These are phyloP conservation scores for Orthosia cruda DNA, from an alignment of 2,888 invertebrate species.

Conservation along the genomic window DNA sequence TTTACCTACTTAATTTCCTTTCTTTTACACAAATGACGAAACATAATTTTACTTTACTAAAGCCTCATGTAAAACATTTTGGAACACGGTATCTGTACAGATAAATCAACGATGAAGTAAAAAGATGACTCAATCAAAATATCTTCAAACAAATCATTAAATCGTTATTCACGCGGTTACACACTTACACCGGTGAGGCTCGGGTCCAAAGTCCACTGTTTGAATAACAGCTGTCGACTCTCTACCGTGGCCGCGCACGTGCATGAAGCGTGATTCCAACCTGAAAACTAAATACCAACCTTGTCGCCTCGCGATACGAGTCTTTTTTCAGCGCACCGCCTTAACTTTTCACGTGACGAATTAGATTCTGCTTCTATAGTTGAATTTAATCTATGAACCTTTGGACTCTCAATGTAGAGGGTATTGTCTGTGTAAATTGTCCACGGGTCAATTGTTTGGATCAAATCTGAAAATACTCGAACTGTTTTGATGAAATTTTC, in stretches of 20 bases:
- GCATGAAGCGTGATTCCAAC: slow-evolving; percentile 82
- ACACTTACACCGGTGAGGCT: slow-evolving; percentile 84
- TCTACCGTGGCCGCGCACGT: slow-evolving; percentile 82
- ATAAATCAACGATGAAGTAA: slow-evolving; percentile 45
- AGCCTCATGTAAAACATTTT: slow-evolving; percentile 20
- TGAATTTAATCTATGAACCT: slow-evolving; percentile 64
- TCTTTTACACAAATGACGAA: slow-evolving; percentile 35
- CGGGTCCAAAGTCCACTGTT: slow-evolving; percentile 88
- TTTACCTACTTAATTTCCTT: slow-evolving; percentile 19
- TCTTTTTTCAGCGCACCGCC: slow-evolving; percentile 26
- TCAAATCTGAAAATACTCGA: slow-evolving; percentile 48
- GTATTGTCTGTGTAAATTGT: slow-evolving; percentile 58
- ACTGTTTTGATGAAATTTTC: slow-evolving; percentile 8
- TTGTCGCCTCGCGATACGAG: slow-evolving; percentile 35
- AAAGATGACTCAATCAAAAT: slow-evolving; percentile 69
- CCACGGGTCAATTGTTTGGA: slow-evolving; percentile 58
- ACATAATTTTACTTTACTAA: slow-evolving; percentile 19
- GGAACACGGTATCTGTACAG: slow-evolving; percentile 29
- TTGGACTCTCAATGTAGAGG: slow-evolving; percentile 65
- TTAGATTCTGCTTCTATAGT: slow-evolving; percentile 58
- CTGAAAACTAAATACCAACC: slow-evolving; percentile 62
- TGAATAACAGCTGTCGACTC: slow-evolving; percentile 86
- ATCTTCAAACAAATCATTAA: slow-evolving; percentile 74
- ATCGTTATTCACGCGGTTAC: slow-evolving; percentile 79
- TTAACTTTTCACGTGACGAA: slow-evolving; percentile 61